These are phyloP conservation scores for Poecilia latipinna DNA, from an alignment of 2,113 vertebrate genomes.

Conservation along the genomic window DNA sequence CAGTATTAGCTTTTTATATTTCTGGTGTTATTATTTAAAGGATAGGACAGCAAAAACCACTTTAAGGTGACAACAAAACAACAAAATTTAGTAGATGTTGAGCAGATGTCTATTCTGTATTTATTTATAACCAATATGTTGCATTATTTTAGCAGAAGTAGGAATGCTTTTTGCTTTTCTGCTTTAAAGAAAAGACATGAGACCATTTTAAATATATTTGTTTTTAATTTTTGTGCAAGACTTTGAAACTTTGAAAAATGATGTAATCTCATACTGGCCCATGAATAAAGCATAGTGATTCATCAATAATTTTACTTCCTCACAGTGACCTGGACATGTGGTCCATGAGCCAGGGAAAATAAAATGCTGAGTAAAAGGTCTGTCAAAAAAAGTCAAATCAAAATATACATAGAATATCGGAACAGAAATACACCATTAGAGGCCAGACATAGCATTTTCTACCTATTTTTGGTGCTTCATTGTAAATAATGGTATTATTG, in stretches of 20 bases:
- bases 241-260: too few relatives aligned
- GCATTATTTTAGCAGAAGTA: not conserved
- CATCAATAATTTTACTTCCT: not conserved
- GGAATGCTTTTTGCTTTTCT: not conserved
- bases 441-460: not conserved
- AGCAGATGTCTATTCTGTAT: not conserved
- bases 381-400: not conserved
- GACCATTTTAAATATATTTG: too few relatives aligned
- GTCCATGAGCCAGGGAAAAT: slow-evolving; percentile 5
- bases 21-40: not conserved
- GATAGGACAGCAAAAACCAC: not conserved
- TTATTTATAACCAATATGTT: not conserved
- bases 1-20: not conserved
- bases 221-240: too few relatives aligned
- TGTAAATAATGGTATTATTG: not conserved
- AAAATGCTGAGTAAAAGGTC: slow-evolving; percentile 23
- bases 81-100: not conserved
- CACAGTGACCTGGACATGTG: slow-evolving; percentile 25
- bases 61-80: not conserved
- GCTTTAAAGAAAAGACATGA: not conserved
- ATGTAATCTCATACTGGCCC: too few relatives aligned
- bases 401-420: not conserved
- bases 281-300: too few relatives aligned
- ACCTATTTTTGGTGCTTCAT: not conserved
- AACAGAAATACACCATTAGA: not conserved